These are phyloP conservation scores for Pygoscelis adeliae DNA, from an alignment of 2,113 vertebrate species.

Conservation along the genomic window DNA sequence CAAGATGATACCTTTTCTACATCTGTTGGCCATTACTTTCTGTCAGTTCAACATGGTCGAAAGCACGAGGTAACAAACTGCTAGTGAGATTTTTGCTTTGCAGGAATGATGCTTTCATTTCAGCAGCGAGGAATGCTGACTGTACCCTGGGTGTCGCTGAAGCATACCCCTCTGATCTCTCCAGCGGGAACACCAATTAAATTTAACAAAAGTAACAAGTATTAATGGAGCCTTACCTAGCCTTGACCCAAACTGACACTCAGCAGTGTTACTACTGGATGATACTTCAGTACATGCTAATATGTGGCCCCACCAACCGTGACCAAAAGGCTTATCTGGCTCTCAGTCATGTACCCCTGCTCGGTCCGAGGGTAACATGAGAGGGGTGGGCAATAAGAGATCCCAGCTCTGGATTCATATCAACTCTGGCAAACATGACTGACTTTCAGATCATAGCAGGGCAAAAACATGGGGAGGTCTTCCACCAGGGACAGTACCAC, in stretches of 20 bases:
- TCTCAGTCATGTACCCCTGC: fast-evolving
- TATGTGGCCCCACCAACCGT: background rate
- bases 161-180: background rate
- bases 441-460: background rate
- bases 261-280: background rate
- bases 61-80: background rate
- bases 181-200: fast-evolving
- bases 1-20: background rate
- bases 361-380: fast-evolving
- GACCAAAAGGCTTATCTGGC: background rate
- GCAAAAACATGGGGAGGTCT: background rate
- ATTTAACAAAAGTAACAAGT: background rate
- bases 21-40: background rate
- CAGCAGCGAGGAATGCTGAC: background rate
- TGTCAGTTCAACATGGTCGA: background rate
- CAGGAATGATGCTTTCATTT: background rate
- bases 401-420: background rate
- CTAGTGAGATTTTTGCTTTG: background rate
- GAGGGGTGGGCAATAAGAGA: background rate
- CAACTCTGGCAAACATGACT: background rate
- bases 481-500: background rate
- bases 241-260: background rate
- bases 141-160: background rate
- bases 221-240: background rate
- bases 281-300: background rate